A percentile compares a stretch with the other conserved stretches of the same genome.
Evolutionary conservation across 2,888 invertebrate genomes (phyloP).

Genomic region (Dusona sp.): DNA sequence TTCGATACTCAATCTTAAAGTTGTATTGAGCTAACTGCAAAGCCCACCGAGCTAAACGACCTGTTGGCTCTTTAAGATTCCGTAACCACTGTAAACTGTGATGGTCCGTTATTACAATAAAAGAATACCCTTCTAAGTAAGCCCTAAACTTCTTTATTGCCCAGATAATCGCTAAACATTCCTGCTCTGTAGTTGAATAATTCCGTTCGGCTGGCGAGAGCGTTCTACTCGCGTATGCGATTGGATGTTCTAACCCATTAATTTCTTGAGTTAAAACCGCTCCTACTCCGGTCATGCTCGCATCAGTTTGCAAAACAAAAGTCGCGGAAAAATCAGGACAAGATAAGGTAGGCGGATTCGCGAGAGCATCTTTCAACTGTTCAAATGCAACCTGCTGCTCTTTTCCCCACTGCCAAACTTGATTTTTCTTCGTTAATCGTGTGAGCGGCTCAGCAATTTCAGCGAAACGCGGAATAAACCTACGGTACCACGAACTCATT

Average conservation of each 20-base stretch:
- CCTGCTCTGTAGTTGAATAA: slow-evolving; percentile 52
- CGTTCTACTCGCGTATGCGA: slow-evolving; percentile 65
- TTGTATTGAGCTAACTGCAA: slow-evolving; percentile 39
- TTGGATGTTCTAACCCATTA: slow-evolving; percentile 43
- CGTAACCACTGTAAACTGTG: slow-evolving; percentile 44
- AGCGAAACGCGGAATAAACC: slow-evolving; percentile 16
- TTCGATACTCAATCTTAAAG: slow-evolving; percentile 28
- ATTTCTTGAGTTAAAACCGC: not conserved
- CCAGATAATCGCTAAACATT: not conserved
- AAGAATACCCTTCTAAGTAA: slow-evolving; percentile 50
- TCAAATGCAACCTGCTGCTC: too few relatives aligned
- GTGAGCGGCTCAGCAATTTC: too few relatives aligned
- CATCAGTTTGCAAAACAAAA: slow-evolving; percentile 64
- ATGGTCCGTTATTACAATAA: slow-evolving; percentile 56
- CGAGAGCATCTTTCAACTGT: too few relatives aligned
- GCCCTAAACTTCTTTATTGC: slow-evolving; percentile 23
- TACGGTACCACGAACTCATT: slow-evolving; percentile 31
- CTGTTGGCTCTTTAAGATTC: slow-evolving; percentile 46
- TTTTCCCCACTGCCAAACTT: too few relatives aligned
- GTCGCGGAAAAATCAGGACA: slow-evolving; percentile 67
- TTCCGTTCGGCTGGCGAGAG: slow-evolving; percentile 47
- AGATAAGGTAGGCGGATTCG: slow-evolving; percentile 23
- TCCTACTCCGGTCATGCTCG: slow-evolving; percentile 39
- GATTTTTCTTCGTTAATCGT: too few relatives aligned
- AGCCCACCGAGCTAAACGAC: not conserved